phyloP scores from a whole-genome alignment of 2,113 vertebrate species.

The Eurypyga helias region DNA sequence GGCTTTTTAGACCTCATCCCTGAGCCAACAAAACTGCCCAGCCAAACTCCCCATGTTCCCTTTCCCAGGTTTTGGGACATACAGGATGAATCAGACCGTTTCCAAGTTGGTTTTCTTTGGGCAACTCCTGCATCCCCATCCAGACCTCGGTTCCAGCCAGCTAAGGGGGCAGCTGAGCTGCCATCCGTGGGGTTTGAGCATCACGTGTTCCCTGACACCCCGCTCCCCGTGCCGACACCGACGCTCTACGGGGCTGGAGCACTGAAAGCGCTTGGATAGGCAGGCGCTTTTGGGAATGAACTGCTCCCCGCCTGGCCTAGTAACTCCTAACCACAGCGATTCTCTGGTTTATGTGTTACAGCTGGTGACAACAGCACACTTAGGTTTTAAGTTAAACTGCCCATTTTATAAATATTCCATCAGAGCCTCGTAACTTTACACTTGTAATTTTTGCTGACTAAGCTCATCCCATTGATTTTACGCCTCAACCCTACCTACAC shows the following conservation, averaged over 20 bases:
- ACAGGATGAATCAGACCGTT: not conserved
- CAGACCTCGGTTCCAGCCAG: accelerated
- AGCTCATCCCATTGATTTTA: not conserved
- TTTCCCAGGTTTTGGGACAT: not conserved
- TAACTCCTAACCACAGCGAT: not conserved
- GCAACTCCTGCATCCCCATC: not conserved
- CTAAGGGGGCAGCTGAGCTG: not conserved
- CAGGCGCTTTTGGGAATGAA: not conserved
- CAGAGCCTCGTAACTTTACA: not conserved
- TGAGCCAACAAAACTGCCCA: not conserved
- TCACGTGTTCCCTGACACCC: not conserved
- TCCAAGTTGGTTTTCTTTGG: not conserved
- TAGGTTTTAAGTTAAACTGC: not conserved
- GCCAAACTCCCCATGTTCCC: not conserved
- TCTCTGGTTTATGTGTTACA: not conserved
- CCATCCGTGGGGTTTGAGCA: not conserved
- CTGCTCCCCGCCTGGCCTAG: not conserved
- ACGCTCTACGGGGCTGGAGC: not conserved
- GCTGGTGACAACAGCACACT: not conserved
- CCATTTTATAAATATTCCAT: not conserved
- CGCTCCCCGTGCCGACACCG: not conserved
- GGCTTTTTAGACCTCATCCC: not conserved
- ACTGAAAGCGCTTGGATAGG: not conserved
- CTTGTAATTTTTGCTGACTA: not conserved
- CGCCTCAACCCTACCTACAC: not conserved